Base-by-base conservation (phyloP, 2,797 vertebrate species). In the Clarias pachynema region DNA sequence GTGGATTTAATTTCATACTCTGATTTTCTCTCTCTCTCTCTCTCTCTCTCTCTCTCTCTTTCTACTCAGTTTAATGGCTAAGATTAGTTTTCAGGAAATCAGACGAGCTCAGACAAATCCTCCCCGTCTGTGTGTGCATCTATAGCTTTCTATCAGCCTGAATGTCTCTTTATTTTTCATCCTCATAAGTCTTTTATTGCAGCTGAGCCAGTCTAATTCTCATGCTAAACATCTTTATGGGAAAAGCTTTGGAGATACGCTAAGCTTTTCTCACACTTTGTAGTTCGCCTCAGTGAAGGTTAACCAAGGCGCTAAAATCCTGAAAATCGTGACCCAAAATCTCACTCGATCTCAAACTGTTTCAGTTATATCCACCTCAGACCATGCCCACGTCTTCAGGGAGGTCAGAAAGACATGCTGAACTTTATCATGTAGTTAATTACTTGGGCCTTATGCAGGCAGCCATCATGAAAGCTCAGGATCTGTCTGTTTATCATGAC, bases 201-300 rank as follows among this genome's bases (percentile, higher is more conserved):
- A 7, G 62, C 77, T 63, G 24, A 79, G 34, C 77, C 59, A 26
- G 59, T 9, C 24, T 63, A 63, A 44, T 44, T 79, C 59, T 79
- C 77, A 79, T 44, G 7, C 59, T 63, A 79, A 79, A 63, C 7
- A 15, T 44, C 34, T 63, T 79, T n/a, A 78, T 14, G 20, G 29
- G 75, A n/a, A 44, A 62, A 40, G 77, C 59, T 26, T 79, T 10
- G 8, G 24, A 79, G 24, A 79, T n/a, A 79, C 24, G 5, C 12
- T 79, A 44, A 62, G 59, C 59, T 79, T 79, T 63, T 79, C 77
- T 63, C 34, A 63, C 59, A 63, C 77, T 40, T n/a, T 78, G 22
- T 34, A 26, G 1, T 63, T 79, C 22, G 22, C 40, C 75, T 79
- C 31, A n/a, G 20, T 79, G 5, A 40, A 24, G 53, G 49, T 56